Conservation (phyloP, 2,113 vertebrate species). For the Bungarus multicinctus region DNA sequence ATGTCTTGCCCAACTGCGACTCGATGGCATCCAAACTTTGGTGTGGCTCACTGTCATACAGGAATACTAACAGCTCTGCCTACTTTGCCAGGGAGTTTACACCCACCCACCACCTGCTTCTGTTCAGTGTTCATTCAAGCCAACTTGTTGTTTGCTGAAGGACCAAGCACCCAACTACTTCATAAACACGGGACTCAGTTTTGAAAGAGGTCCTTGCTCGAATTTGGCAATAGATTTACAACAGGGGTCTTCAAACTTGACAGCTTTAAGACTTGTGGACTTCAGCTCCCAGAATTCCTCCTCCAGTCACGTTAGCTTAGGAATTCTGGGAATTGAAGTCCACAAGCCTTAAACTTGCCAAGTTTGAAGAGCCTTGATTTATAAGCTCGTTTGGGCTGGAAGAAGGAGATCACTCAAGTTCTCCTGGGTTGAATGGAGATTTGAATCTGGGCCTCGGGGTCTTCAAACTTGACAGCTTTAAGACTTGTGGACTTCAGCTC, state of each 20-base stretch:
- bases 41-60: constrained; percentile 38
- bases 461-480: too few relatives aligned
- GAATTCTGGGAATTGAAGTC: too few relatives aligned
- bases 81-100: constrained; percentile 32
- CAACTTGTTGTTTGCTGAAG: not conserved
- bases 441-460: not conserved
- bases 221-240: not conserved
- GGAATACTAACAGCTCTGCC: constrained; percentile 54
- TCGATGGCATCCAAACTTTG: constrained; percentile 39
- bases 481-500: too few relatives aligned
- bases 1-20: constrained; percentile 63
- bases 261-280: too few relatives aligned
- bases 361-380: not conserved
- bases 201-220: constrained; percentile 22
- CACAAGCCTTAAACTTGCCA: too few relatives aligned
- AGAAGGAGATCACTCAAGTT: not conserved
- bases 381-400: not conserved
- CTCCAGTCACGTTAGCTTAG: too few relatives aligned
- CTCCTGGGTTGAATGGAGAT: not conserved
- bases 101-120: constrained; percentile 27
- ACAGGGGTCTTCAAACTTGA: too few relatives aligned
- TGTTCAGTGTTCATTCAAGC: not conserved
- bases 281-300: too few relatives aligned
- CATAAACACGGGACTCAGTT: constrained; percentile 6
- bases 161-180: constrained; percentile 14